Conservation (phyloP, 2,888 invertebrate genomes). For the Scaptomyza caliginosa region DNA sequence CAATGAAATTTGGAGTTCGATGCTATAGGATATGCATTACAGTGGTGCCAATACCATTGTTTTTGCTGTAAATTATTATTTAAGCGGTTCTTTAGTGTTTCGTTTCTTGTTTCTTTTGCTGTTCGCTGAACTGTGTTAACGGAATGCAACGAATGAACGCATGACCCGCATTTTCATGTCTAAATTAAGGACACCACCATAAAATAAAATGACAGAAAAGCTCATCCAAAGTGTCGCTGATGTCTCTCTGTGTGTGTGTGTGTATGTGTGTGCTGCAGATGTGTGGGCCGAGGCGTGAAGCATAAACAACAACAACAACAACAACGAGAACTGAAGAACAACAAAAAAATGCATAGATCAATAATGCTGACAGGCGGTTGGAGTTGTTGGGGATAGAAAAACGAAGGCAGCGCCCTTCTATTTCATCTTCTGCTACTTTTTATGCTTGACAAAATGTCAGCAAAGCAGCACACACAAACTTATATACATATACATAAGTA, state of each 20-base stretch:
- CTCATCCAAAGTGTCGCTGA: conserved; percentile 39
- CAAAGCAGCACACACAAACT: conserved; percentile 31
- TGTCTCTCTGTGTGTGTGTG: not conserved
- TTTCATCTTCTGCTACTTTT: conserved; percentile 47
- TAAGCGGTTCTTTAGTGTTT: too few relatives aligned
- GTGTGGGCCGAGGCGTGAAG: conserved; percentile 68
- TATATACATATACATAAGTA: conserved; percentile 1
- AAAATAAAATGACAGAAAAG: conserved; percentile 51
- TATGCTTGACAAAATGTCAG: conserved; percentile 72
- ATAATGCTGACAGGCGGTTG: conserved; percentile 65
- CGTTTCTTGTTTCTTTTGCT: conserved; percentile 1
- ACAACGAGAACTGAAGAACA: conserved; percentile 32
- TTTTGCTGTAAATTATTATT: not conserved
- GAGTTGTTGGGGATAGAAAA: not conserved
- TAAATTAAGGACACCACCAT: conserved; percentile 76
- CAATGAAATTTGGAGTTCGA: not conserved
- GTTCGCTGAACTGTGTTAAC: conserved; percentile 37
- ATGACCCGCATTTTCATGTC: conserved; percentile 74
- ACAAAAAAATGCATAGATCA: conserved; percentile 64
- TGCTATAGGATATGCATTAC: not conserved
- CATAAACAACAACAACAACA: conserved; percentile 44
- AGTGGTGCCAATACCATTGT: conserved; percentile 2
- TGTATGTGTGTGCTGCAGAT: conserved; percentile 14
- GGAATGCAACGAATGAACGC: conserved; percentile 22
- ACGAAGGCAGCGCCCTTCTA: conserved; percentile 61